Base-by-base conservation (phyloP, 2,888 invertebrate genomes). In the Salticus scenicus region DNA sequence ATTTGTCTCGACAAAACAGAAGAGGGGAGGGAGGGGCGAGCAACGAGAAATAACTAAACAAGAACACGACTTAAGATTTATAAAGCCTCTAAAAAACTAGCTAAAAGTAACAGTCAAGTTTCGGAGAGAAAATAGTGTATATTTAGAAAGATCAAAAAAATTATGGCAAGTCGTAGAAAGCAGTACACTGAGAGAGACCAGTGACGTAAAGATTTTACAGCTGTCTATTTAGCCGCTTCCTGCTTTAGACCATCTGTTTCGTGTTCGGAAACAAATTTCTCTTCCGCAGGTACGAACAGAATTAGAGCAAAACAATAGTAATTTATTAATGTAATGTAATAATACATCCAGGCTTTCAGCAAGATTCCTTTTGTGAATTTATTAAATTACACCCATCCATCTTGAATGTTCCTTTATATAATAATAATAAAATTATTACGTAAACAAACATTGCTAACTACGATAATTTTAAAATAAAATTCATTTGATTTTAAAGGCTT, bases 181-280 rank as follows among this genome's bases (percentile, higher is more conserved):
- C 63, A 64, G 71, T 57, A 37, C 41, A 57, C 79, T 20, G 31
- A n/a, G 67, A n/a, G n/a, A 80, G 66, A 73, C 63, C 31, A 74
- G 57, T 83, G 82, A 76, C 82, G 82, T 76, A 83, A 82, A 63
- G 41, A 66, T 76, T 80, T 76, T 76, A 76, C 82, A 83, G 71
- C 82, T 72, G 76, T 75, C 66, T 83, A 76, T 75, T 51, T 75
- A 47, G 63, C 72, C 64, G 63, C 72, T 76, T 72, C 72, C 71
- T 76, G 80, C 71, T 72, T 47, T 20, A 27, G 47, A 74, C 75
- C 82, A 83, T 83, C 82, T 83, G 82, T 67, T 42, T 24, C 42
- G 2, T 42, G 51, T 80, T 73, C 47, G 31, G 30, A 81, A 74
- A 70, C 81, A 80, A 33, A 33, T 67, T 24, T 67, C 8, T 0